Evolutionary conservation across 2,888 invertebrate genomes (phyloP).

Genomic region (Keiferia lycopersicella): DNA sequence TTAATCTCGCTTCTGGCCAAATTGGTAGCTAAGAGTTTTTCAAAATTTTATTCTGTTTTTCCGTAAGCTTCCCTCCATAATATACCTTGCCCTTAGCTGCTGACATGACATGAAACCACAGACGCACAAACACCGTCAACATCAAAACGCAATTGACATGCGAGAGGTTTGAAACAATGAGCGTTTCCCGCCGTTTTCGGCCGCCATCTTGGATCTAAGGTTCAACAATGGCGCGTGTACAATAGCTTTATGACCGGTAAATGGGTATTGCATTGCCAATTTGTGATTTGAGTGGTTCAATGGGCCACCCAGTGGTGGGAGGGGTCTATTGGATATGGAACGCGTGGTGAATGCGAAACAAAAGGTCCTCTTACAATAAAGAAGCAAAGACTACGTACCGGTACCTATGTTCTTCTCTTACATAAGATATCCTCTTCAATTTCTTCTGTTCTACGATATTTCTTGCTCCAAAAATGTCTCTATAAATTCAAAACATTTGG

Average conservation of each 20-base stretch:
- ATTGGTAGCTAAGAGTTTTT: too few relatives aligned
- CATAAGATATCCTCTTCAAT: neutral
- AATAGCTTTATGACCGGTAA: constrained; percentile 44
- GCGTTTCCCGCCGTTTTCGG: constrained; percentile 60
- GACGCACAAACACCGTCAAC: constrained; percentile 19
- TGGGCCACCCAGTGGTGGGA: constrained; percentile 23
- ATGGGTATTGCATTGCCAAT: constrained; percentile 34
- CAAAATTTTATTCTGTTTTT: too few relatives aligned
- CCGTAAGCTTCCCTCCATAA: too few relatives aligned
- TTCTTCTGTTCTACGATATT: neutral
- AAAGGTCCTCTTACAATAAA: constrained; percentile 12
- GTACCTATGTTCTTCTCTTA: neutral
- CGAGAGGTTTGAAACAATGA: constrained; percentile 53
- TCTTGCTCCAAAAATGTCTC: neutral
- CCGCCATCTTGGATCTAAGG: constrained; percentile 55
- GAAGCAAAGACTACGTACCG: neutral
- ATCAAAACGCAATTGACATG: constrained; percentile 18
- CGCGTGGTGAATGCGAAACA: constrained; percentile 6
- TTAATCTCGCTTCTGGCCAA: too few relatives aligned
- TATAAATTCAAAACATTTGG: too few relatives aligned
- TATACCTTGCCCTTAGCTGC: too few relatives aligned
- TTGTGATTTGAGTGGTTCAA: constrained; percentile 32
- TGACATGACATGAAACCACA: constrained; percentile 6
- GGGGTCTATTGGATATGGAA: neutral
- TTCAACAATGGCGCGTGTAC: constrained; percentile 63